Evolutionary conservation across 2,797 vertebrate species (phyloP).

Genomic region (Eupleurogrammus muticus): DNA sequence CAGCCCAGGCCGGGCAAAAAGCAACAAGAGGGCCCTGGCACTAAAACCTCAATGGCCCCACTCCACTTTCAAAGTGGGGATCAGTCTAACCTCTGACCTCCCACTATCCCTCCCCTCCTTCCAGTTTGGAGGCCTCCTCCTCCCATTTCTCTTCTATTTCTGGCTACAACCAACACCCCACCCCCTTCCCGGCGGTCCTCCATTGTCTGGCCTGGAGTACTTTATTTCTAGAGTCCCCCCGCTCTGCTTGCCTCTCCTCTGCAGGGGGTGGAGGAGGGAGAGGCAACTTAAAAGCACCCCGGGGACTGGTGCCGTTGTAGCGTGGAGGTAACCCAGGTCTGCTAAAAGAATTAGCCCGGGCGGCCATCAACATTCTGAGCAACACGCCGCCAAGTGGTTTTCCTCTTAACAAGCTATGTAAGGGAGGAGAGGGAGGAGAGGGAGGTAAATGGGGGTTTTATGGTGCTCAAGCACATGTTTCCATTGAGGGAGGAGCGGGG

Average conservation of each 20-base stretch:
- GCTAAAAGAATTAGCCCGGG: conserved; percentile 71
- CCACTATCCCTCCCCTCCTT: conserved; percentile 24
- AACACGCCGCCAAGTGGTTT: conserved; percentile 71
- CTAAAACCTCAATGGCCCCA: conserved; percentile 64
- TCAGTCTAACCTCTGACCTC: conserved; percentile 77
- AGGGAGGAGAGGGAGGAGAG: conserved; percentile 53
- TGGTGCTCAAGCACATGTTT: conserved; percentile 69
- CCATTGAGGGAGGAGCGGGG: conserved; percentile 53
- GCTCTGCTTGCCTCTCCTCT: conserved; percentile 62
- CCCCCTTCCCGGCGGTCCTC: conserved; percentile 39
- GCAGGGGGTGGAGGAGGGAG: conserved; percentile 61
- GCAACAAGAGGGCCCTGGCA: conserved; percentile 64
- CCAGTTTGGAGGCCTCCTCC: conserved; percentile 33
- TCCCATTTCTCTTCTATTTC: conserved; percentile 45
- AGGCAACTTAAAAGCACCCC: conserved; percentile 63
- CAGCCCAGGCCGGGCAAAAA: conserved; percentile 61
- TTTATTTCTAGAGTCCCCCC: conserved; percentile 59
- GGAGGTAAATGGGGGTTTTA: conserved; percentile 59
- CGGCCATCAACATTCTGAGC: conserved; percentile 63
- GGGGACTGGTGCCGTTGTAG: conserved; percentile 37
- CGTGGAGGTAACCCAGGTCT: conserved; percentile 63
- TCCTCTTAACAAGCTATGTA: conserved; percentile 68
- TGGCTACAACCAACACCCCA: conserved; percentile 53
- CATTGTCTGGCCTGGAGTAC: conserved; percentile 74
- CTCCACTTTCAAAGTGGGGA: conserved; percentile 72